A percentile compares a stretch with the other conserved stretches of the same genome.
Conservation (phyloP, 2,888 invertebrate species). For the Thereva nobilitata region DNA sequence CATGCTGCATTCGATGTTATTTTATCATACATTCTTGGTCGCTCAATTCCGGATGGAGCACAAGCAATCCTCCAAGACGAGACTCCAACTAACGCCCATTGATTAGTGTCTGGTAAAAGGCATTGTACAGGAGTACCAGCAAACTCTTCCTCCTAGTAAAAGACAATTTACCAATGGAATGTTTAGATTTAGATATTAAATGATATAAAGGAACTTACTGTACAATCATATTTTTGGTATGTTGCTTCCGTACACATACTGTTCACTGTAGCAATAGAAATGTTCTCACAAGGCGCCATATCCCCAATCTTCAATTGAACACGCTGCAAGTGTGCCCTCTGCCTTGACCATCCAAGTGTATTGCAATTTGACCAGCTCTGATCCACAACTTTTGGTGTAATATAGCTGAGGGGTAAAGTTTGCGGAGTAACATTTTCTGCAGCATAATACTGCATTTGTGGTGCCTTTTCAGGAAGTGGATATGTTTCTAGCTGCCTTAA, state of each 20-base stretch:
- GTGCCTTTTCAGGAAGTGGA: constrained; percentile 53
- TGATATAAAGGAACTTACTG: constrained; percentile 64
- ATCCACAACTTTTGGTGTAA: constrained; percentile 42
- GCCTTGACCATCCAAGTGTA: constrained; percentile 84
- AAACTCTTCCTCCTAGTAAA: constrained; percentile 78
- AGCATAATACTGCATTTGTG: constrained; percentile 53
- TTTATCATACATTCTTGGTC: constrained; percentile 82
- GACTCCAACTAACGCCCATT: constrained; percentile 80
- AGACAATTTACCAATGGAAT: constrained; percentile 7
- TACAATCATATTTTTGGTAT: constrained; percentile 79
- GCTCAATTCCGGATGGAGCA: constrained; percentile 73
- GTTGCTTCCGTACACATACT: constrained; percentile 82
- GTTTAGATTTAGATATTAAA: background rate
- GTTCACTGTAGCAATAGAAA: constrained; percentile 81
- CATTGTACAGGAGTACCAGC: constrained; percentile 88
- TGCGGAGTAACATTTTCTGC: constrained; percentile 34
- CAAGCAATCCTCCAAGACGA: constrained; percentile 87
- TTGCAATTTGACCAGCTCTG: constrained; percentile 68
- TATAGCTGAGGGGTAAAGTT: constrained; percentile 41
- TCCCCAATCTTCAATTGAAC: constrained; percentile 75
- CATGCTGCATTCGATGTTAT: constrained; percentile 82
- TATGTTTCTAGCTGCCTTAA: constrained; percentile 50
- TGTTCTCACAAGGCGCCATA: constrained; percentile 83
- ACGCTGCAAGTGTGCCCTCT: constrained; percentile 79
- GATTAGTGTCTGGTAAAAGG: constrained; percentile 69